Conservation (phyloP, 1,140 invertebrate genomes). For the Phocides pigmalion region DNA sequence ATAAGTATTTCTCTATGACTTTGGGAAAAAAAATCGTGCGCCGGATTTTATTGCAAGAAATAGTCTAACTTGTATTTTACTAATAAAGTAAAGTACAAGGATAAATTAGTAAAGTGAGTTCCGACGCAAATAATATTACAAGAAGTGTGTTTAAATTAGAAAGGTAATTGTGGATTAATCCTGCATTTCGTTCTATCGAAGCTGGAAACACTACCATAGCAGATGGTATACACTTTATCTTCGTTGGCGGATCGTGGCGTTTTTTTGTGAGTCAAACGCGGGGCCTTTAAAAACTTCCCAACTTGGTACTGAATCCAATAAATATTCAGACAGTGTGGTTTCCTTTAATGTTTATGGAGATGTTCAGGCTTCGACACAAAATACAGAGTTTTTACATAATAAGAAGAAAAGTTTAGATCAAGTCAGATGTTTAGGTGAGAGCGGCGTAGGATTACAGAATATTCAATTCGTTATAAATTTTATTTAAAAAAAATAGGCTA, state of each 20-base stretch:
- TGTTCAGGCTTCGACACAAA: not conserved
- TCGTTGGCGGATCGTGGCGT: constrained; percentile 37
- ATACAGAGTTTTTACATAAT: constrained; percentile 20
- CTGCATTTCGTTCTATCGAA: constrained; percentile 20
- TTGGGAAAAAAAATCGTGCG: no score
- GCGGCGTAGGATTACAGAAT: no score
- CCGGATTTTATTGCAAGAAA: no score
- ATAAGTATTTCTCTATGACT: no score
- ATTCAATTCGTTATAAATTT: no score
- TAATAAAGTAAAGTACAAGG: no score
- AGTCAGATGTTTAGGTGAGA: not conserved
- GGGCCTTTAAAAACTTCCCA: constrained; percentile 30
- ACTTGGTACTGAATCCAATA: constrained; percentile 33
- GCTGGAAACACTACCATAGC: constrained; percentile 32
- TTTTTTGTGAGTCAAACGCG: constrained; percentile 31
- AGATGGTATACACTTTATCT: constrained; percentile 51
- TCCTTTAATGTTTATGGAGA: constrained; percentile 26
- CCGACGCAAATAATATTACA: no score
- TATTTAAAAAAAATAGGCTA: no score
- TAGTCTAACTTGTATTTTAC: no score
- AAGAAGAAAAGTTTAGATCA: constrained; percentile 3
- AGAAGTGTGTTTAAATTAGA: not conserved
- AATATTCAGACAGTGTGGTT: constrained; percentile 31
- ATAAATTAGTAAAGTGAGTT: no score
- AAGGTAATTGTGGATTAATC: not conserved